Conservation (phyloP, 1,140 invertebrate species). For the Muscidifurax raptorellus region DNA sequence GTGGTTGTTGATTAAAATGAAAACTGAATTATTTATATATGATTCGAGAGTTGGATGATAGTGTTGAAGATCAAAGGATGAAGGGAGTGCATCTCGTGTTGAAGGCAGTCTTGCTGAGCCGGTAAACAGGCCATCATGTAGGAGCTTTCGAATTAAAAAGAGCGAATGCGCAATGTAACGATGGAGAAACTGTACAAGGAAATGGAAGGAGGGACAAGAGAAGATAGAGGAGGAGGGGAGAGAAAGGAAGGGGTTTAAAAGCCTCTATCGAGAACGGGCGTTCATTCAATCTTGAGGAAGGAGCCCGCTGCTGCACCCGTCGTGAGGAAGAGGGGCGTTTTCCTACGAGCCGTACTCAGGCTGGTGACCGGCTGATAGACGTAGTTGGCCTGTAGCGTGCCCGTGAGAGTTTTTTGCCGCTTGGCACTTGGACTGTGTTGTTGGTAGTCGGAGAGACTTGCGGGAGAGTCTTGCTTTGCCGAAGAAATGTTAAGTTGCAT, state of each 20-base stretch:
- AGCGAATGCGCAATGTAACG: not conserved
- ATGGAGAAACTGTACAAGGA: constrained; percentile 34
- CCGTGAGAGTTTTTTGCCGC: constrained; percentile 68
- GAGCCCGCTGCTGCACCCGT: constrained; percentile 60
- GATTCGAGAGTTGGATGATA: not conserved
- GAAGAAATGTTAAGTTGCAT: constrained; percentile 71
- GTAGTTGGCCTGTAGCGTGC: constrained; percentile 72
- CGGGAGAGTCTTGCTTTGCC: constrained; percentile 43
- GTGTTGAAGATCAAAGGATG: not conserved
- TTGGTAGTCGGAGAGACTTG: constrained; percentile 66
- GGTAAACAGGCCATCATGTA: not conserved
- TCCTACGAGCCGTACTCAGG: constrained; percentile 69
- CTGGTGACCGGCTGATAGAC: constrained; percentile 71
- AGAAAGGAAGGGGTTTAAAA: not conserved
- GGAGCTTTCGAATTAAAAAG: constrained; percentile 1
- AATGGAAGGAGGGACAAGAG: constrained; percentile 26
- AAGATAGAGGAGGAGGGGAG: not conserved
- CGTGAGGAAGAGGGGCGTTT: constrained; percentile 68
- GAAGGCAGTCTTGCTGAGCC: not conserved
- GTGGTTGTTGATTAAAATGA: constrained; percentile 1
- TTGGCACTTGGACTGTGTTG: constrained; percentile 62
- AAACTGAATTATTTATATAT: constrained; percentile 13
- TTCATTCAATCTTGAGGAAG: constrained; percentile 70
- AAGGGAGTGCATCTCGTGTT: not conserved
- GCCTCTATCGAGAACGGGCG: not conserved